A percentile compares a stretch with the other conserved stretches of the same genome.
Conservation (phyloP, 2,113 vertebrate species). For the Gymnorhina tibicen region DNA sequence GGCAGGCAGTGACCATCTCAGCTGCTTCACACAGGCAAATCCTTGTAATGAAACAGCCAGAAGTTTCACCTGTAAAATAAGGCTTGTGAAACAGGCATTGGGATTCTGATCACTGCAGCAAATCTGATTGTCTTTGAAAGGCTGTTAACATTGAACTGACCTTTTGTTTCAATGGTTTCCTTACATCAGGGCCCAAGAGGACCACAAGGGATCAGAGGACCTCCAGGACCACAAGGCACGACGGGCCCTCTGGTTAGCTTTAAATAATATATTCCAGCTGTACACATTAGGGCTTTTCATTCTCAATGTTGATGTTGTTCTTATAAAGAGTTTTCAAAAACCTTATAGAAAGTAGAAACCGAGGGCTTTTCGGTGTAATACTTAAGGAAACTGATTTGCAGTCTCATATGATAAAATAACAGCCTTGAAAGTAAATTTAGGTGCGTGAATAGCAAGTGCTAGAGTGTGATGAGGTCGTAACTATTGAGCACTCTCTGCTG, state of each 20-base stretch:
- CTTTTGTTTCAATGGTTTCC: neutral
- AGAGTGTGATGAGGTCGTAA: neutral
- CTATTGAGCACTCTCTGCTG: neutral
- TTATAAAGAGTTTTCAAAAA: neutral
- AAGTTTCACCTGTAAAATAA: neutral
- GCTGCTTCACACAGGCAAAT: neutral
- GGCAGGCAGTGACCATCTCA: neutral
- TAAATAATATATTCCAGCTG: neutral
- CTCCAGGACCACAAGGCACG: constrained; percentile 47
- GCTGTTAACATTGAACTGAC: neutral
- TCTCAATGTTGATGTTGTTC: neutral
- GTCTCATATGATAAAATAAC: neutral
- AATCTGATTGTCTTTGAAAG: neutral
- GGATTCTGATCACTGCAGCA: neutral
- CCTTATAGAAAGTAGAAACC: neutral
- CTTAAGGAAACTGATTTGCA: neutral
- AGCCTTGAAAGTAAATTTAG: neutral
- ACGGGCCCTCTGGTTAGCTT: constrained; percentile 52
- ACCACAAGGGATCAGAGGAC: constrained; percentile 52
- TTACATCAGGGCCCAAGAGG: constrained; percentile 60
- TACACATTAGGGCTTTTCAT: neutral
- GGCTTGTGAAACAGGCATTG: neutral
- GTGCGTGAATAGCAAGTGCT: neutral
- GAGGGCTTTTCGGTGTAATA: neutral
- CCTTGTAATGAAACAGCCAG: neutral